Evolutionary conservation across 1,140 invertebrate genomes (phyloP), one percentile per base, ranked within the genome.

Genomic region (Bombus ignitus): DNA sequence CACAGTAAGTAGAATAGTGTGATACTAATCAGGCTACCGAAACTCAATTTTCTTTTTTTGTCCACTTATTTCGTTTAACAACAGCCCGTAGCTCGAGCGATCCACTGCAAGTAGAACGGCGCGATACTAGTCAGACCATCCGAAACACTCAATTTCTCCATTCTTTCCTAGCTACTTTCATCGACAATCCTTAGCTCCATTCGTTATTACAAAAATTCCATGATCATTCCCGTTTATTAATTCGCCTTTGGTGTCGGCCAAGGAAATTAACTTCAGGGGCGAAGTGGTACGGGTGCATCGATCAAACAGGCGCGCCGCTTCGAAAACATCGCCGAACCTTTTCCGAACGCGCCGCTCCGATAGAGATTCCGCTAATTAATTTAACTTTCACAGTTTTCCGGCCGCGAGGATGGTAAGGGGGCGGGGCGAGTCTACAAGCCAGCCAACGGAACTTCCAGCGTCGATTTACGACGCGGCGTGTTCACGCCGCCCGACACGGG

Each of bases 351-450:
- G 62, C 28, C 28, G 22, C 22, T 15, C n/a, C 83, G 83, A 85
- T 73, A 85, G 83, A 85, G 76, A 85, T 85, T 85, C 57, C 83
- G 44, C 83, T 72, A 85, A 85, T 85, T 80, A 80, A 85, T 85
- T 85, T 80, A 80, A 85, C 83, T 80, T 85, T 80, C 77, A 85
- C 83, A 80, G 83, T 85, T 80, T 85, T 85, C 76, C 83, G 37
- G 32, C 22, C 18, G 15, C 28, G 35, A 77, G 68, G 70, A 71
- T 74, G 73, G 83, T 28, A 1, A 78, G 47, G 53, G 13, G 37
- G 66, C 9, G 39, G 28, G 15, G n/a, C 15, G 42, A 32, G 42
- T 39, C 28, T 44, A 15, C 53, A n/a, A 47, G 42, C 28, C 25
- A 44, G 83, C 74, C 28, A 70, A n/a, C 18, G 77, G 44, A 88